A percentile compares a stretch with the other conserved stretches of the same genome.
phyloP scores from a whole-genome alignment of 1,140 invertebrate genomes.

The Stenopsyche tienmushanensis region DNA sequence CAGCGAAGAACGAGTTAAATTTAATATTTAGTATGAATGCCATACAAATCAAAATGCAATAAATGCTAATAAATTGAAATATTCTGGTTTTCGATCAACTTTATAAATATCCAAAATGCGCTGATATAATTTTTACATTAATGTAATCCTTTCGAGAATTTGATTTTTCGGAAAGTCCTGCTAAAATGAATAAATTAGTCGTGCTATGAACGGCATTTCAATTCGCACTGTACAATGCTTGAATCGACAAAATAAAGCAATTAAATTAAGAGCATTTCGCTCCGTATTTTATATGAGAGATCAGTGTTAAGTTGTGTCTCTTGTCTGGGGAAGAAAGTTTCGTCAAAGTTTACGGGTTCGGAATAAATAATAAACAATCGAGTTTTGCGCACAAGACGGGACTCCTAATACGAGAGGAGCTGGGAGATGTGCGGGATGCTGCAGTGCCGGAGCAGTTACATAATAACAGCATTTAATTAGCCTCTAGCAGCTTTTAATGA shows the following conservation, averaged over 20 bases:
- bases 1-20: no score
- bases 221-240: no score
- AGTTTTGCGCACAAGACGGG: neutral
- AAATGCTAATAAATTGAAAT: no score
- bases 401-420: no score
- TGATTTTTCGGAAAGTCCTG: no score
- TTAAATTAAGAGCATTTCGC: neutral
- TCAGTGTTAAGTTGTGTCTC: neutral
- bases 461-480: constrained; percentile 25
- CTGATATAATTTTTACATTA: no score
- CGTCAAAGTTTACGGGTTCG: constrained; percentile 1
- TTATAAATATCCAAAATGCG: no score
- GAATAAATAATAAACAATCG: constrained; percentile 14
- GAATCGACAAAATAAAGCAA: neutral
- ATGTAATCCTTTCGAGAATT: no score
- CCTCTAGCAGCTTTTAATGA: constrained; percentile 14
- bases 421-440: neutral
- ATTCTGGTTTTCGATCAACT: no score
- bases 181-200: no score
- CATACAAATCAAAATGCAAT: no score
- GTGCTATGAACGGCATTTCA: neutral
- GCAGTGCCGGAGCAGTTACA: neutral
- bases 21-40: no score
- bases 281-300: neutral
- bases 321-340: neutral